These are phyloP conservation scores for Sciurus vulgaris DNA, from an alignment of 2,797 vertebrate species.

Conservation along the genomic window DNA sequence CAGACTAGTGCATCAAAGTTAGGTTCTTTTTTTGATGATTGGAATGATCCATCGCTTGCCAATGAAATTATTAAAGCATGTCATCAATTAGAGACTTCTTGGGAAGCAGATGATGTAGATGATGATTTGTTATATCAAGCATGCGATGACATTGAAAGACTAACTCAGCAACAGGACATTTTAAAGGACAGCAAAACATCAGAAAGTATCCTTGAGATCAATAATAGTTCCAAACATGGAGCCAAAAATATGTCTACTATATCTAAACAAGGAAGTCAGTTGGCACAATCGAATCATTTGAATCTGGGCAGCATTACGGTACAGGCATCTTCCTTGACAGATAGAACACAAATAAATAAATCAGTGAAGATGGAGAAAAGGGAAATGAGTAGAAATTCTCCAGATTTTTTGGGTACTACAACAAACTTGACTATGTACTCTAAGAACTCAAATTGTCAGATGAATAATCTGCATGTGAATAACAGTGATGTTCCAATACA, in stretches of 20 bases:
- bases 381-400: constrained; percentile 65
- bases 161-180: constrained; percentile 85
- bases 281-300: constrained; percentile 22
- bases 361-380: constrained; percentile 37
- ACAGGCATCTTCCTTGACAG: constrained; percentile 36
- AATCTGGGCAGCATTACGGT: constrained; percentile 5
- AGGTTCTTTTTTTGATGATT: constrained; percentile 82
- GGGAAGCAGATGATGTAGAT: constrained; percentile 91
- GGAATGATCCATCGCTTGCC: constrained; percentile 81
- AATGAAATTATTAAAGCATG: constrained; percentile 87
- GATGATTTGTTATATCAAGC: constrained; percentile 93
- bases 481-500: constrained; percentile 46
- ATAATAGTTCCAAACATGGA: constrained; percentile 67
- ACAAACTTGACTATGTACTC: not conserved
- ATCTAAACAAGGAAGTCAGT: constrained; percentile 69
- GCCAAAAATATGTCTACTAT: constrained; percentile 24
- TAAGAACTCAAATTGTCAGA: constrained; percentile 49
- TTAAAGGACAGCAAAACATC: constrained; percentile 77
- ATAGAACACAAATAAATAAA: constrained; percentile 42
- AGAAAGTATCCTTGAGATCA: constrained; percentile 56
- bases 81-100: constrained; percentile 88
- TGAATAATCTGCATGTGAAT: not conserved
- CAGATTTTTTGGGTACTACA: constrained; percentile 59
- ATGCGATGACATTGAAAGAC: constrained; percentile 94
- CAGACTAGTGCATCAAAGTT: constrained; percentile 75